Conservation (phyloP, 2,113 vertebrate genomes). For the Leptobrachium leishanense region DNA sequence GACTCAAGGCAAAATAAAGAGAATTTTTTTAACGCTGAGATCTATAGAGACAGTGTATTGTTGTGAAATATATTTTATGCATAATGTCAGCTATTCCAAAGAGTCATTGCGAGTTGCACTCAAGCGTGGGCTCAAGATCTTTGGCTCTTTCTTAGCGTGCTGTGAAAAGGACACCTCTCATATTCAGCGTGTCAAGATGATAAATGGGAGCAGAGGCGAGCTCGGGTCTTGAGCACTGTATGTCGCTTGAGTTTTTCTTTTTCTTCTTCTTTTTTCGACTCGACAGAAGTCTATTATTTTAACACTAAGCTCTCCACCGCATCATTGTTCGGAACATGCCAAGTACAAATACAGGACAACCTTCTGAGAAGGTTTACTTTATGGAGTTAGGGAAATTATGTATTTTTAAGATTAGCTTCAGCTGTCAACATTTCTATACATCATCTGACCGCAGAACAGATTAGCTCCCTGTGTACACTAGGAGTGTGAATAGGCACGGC, state of each 20-base stretch:
- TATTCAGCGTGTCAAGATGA: conserved; percentile 35
- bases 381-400: conserved; percentile 42
- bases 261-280: conserved; percentile 19
- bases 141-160: not conserved
- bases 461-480: conserved; percentile 50
- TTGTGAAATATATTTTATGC: conserved; percentile 27
- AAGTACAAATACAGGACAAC: conserved; percentile 24
- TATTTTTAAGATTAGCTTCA: conserved; percentile 46
- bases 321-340: conserved; percentile 12
- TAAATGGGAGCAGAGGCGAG: conserved; percentile 11
- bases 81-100: not conserved
- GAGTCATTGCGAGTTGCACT: conserved; percentile 8
- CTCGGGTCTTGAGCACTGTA: conserved; percentile 22
- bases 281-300: conserved; percentile 23
- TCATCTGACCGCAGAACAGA: conserved; percentile 40
- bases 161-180: conserved; percentile 19
- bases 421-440: conserved; percentile 44
- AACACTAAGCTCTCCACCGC: conserved; percentile 9
- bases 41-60: conserved; percentile 20
- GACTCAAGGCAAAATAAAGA: too few relatives aligned
- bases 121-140: conserved; percentile 4
- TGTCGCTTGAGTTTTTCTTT: not conserved
- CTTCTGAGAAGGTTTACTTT: conserved; percentile 26
- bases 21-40: not conserved
- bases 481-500: conserved; percentile 48